Conservation (phyloP, 1,140 invertebrate genomes). For the Drosophila sulfurigaster region DNA sequence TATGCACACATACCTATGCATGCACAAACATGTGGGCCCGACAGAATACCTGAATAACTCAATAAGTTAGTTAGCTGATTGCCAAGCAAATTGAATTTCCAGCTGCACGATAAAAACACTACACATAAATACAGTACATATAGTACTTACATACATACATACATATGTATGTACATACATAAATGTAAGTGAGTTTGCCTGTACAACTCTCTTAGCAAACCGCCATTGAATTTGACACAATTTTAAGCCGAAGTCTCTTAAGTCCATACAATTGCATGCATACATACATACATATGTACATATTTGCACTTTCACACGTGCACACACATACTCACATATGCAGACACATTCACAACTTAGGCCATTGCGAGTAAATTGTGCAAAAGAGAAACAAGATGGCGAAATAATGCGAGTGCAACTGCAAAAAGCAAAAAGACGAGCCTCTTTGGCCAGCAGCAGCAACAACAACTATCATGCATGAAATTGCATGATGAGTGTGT, state of each 20-base stretch:
- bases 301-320: background rate
- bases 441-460: conserved; percentile 28
- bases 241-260: too few species aligned
- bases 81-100: conserved; percentile 4
- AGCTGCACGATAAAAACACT: background rate
- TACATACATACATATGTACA: conserved; percentile 1
- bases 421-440: conserved; percentile 33
- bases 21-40: conserved; percentile 5
- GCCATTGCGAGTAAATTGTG: background rate
- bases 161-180: too few species aligned
- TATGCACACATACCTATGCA: background rate
- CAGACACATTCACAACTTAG: conserved; percentile 1
- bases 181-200: too few species aligned
- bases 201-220: too few species aligned
- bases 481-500: background rate
- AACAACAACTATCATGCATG: conserved; percentile 13
- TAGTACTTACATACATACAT: too few species aligned
- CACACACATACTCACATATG: background rate
- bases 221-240: too few species aligned
- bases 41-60: conserved; percentile 14
- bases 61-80: conserved; percentile 9
- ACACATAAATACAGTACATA: too few species aligned
- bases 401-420: conserved; percentile 21
- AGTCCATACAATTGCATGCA: background rate
- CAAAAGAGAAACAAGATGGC: conserved; percentile 10